Conservation (phyloP, 2,888 invertebrate genomes). For the Ptilodon capucinus region DNA sequence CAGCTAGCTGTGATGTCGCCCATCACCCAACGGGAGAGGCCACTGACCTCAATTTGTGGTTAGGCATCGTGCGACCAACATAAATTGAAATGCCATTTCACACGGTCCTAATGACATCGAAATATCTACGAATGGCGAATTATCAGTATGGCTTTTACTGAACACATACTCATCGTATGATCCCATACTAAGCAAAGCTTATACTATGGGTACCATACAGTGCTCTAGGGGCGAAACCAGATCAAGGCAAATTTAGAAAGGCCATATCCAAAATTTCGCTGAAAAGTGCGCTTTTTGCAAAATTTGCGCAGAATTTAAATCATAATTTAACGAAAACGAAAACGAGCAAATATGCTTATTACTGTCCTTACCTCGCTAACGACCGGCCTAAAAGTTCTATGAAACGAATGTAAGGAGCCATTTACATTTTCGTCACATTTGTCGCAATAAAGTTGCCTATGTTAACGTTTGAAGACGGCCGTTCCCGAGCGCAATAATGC, state of each 20-base stretch:
- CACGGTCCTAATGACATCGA: not conserved
- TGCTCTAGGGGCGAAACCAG: too few species aligned
- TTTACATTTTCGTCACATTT: constrained; percentile 70
- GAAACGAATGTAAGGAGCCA: constrained; percentile 45
- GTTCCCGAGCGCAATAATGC: constrained; percentile 61
- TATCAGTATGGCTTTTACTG: not conserved
- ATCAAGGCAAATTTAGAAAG: too few species aligned
- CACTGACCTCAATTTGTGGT: constrained; percentile 20
- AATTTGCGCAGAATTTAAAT: not conserved
- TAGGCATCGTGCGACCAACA: constrained; percentile 8
- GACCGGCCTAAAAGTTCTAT: constrained; percentile 44
- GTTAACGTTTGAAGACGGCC: constrained; percentile 60
- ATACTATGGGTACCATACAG: too few species aligned
- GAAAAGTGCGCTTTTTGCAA: too few species aligned
- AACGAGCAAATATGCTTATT: constrained; percentile 29
- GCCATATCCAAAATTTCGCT: too few species aligned
- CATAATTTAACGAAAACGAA: constrained; percentile 19
- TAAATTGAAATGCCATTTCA: constrained; percentile 7
- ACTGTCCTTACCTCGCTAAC: constrained; percentile 48
- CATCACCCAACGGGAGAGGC: constrained; percentile 6
- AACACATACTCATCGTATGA: too few species aligned
- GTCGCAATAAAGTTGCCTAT: constrained; percentile 62
- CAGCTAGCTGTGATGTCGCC: constrained; percentile 7
- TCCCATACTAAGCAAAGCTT: too few species aligned
- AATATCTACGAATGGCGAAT: not conserved